Conservation (phyloP, 37 sponge, comb jelly and placozoan species). For the Crambe crambe region DNA sequence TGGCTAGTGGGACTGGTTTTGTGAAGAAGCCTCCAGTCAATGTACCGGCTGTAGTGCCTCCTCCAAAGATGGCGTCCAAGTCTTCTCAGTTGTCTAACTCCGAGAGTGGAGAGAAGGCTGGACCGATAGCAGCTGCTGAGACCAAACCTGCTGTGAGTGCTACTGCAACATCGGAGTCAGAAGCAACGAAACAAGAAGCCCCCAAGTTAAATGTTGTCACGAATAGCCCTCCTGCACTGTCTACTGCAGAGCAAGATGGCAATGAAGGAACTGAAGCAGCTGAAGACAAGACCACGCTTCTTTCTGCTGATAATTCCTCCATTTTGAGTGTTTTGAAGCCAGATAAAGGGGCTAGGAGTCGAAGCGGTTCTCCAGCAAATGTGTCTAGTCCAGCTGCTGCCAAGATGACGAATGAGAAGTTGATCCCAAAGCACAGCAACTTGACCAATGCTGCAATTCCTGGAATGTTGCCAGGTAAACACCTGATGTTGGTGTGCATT, state of each 20-base stretch:
- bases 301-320: no score
- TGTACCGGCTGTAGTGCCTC: not conserved
- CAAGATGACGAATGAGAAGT: not conserved
- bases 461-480: not conserved
- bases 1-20: conserved; percentile 21
- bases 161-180: not conserved
- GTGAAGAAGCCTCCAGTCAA: not conserved
- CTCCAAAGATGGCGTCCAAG: not conserved
- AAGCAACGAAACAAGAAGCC: not conserved
- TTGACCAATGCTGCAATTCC: not conserved
- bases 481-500: no score
- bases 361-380: not conserved
- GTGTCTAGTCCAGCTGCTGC: not conserved
- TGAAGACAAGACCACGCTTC: no score
- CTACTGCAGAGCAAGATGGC: not conserved
- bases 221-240: not conserved
- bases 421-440: not conserved
- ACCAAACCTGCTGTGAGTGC: no score
- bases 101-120: not conserved
- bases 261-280: not conserved
- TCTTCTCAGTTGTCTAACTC: not conserved
- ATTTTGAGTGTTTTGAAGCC: no score
- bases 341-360: not conserved
- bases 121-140: no score
- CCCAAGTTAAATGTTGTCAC: no score